These are phyloP conservation scores for Lophius americanus DNA, from an alignment of 2,797 vertebrate genomes.

Conservation along the genomic window DNA sequence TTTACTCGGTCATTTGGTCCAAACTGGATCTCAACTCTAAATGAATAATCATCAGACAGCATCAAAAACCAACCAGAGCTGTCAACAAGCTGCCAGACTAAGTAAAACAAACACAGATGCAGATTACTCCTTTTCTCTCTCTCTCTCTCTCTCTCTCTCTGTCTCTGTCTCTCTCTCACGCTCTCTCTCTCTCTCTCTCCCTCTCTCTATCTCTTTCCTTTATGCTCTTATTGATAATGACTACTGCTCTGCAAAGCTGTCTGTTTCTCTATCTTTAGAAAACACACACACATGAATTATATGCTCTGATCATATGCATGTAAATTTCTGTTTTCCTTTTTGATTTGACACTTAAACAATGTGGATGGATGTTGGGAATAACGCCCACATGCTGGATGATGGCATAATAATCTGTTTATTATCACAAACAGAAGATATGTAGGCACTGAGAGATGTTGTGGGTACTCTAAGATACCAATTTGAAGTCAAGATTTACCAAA, in stretches of 20 bases:
- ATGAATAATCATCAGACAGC: constrained; percentile 72
- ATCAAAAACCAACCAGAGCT: constrained; percentile 65
- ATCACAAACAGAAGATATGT: constrained; percentile 4
- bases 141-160: neutral
- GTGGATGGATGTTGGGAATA: neutral
- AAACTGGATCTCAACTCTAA: constrained; percentile 64
- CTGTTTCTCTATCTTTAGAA: constrained; percentile 24
- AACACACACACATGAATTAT: constrained; percentile 12
- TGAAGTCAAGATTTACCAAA: constrained; percentile 17
- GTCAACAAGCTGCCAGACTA: constrained; percentile 71
- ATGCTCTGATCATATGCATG: constrained; percentile 28
- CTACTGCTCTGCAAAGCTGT: constrained; percentile 27
- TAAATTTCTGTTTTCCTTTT: constrained; percentile 29
- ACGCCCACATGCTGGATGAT: constrained; percentile 1
- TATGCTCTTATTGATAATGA: constrained; percentile 34
- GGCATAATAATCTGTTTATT: constrained; percentile 28
- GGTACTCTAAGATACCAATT: constrained; percentile 8
- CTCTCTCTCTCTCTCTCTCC: neutral
- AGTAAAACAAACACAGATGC: constrained; percentile 67
- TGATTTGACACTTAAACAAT: constrained; percentile 1
- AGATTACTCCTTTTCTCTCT: constrained; percentile 18
- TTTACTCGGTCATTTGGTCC: constrained; percentile 70
- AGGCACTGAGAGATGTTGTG: constrained; percentile 2
- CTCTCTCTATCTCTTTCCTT: neutral
- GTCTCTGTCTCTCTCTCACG: neutral